Conservation (phyloP, 2,113 vertebrate genomes). For the Pterocles orientalis region DNA sequence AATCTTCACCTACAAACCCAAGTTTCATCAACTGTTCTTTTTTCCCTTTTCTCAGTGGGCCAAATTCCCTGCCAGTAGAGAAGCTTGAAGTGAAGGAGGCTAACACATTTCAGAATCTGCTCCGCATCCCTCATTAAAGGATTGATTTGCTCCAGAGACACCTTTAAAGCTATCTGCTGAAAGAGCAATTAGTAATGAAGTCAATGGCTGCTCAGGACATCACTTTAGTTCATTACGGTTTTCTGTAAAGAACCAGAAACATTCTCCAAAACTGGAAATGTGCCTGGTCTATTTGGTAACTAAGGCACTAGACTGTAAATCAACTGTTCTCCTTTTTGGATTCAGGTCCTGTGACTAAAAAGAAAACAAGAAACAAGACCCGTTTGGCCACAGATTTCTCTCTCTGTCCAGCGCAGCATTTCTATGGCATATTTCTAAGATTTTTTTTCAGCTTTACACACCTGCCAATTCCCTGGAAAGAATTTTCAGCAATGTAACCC, state of each 20-base stretch:
- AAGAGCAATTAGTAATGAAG: not conserved
- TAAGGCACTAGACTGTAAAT: not conserved
- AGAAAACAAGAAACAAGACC: not conserved
- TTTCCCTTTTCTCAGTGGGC: not conserved
- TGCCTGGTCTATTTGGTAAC: not conserved
- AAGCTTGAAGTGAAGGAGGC: not conserved
- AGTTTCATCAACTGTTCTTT: not conserved
- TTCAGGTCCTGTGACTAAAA: not conserved
- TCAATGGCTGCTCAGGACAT: not conserved
- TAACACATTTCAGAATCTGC: not conserved
- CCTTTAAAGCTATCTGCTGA: not conserved
- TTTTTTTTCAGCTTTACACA: not conserved
- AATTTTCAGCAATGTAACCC: not conserved
- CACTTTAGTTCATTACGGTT: not conserved
- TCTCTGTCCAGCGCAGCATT: not conserved
- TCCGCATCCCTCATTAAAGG: not conserved
- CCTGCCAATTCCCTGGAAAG: not conserved
- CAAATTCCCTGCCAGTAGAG: not conserved
- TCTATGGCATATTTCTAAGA: not conserved
- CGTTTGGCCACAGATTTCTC: not conserved
- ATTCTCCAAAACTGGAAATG: not conserved
- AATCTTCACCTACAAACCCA: not conserved
- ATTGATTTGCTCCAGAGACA: not conserved
- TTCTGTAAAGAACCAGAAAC: not conserved
- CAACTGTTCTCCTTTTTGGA: not conserved